Conservation (phyloP, 2,113 vertebrate species). For the Dicerorhinus sumatrensis region DNA sequence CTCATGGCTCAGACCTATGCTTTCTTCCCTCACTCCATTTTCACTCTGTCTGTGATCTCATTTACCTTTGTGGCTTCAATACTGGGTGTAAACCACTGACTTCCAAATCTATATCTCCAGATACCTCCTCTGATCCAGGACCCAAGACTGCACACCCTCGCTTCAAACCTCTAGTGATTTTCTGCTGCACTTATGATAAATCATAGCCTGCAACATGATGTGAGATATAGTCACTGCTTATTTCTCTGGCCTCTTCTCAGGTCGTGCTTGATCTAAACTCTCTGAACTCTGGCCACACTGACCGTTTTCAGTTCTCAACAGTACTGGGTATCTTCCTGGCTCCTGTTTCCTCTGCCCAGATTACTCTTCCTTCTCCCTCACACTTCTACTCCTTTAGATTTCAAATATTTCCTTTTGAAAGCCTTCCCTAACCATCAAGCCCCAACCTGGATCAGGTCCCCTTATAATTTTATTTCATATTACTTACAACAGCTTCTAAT, state of each 20-base stretch:
- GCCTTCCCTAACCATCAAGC: background rate
- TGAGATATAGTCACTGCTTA: background rate
- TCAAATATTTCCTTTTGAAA: background rate
- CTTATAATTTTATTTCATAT: background rate
- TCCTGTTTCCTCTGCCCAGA: background rate
- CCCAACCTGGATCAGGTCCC: background rate
- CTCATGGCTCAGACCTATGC: background rate
- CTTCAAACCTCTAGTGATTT: constrained; percentile 9
- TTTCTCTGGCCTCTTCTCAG: background rate
- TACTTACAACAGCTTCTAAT: background rate
- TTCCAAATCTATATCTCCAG: background rate
- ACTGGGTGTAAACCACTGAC: background rate
- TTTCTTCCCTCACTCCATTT: background rate
- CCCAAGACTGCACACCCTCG: background rate
- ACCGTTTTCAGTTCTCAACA: background rate
- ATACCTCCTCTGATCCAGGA: background rate
- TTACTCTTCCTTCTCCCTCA: background rate
- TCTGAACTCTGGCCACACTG: background rate
- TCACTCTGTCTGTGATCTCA: background rate
- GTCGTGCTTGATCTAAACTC: background rate
- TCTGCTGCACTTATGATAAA: background rate
- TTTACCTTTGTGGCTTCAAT: background rate
- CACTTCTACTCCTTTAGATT: background rate
- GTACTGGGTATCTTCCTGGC: background rate
- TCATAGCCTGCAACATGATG: background rate